A percentile compares a stretch with the other conserved stretches of the same genome.
Conservation (phyloP, 2,797 vertebrate species). For the Gymnothorax reevesii region DNA sequence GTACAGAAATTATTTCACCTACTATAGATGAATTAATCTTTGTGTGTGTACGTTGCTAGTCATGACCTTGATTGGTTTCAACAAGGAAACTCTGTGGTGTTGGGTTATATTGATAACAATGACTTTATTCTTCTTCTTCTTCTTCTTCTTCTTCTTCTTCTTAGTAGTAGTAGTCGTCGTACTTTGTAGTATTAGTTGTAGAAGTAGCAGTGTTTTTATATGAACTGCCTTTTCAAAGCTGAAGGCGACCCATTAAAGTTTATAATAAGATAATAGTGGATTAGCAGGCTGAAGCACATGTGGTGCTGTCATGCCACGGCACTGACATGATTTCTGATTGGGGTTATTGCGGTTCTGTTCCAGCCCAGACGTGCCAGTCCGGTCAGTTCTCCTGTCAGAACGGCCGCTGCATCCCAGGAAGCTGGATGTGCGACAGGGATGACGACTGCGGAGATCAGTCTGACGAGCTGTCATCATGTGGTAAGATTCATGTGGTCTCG, state of each 20-base stretch:
- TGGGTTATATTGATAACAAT: no score
- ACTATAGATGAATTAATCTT: no score
- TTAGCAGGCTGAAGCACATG: conserved; percentile 8
- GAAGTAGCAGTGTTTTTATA: no score
- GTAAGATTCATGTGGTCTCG: conserved; percentile 55
- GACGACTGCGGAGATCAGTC: conserved; percentile 83
- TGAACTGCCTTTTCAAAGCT: not conserved
- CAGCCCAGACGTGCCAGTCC: conserved; percentile 80
- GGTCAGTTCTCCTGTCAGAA: conserved; percentile 82
- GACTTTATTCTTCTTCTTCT: no score
- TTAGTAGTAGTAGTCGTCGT: no score
- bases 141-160: not conserved
- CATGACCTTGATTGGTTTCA: no score
- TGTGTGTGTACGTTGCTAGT: no score
- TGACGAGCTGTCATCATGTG: conserved; percentile 77
- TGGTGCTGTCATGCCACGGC: conserved; percentile 4
- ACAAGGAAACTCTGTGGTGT: no score
- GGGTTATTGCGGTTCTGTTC: conserved; percentile 2
- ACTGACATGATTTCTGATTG: conserved; percentile 4
- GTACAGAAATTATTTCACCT: no score
- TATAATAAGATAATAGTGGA: not conserved
- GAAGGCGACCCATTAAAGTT: not conserved
- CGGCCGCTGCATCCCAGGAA: conserved; percentile 78
- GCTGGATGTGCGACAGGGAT: conserved; percentile 82
- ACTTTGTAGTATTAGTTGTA: no score